Conservation (phyloP, 1,140 invertebrate genomes). For the Tribolium madens region DNA sequence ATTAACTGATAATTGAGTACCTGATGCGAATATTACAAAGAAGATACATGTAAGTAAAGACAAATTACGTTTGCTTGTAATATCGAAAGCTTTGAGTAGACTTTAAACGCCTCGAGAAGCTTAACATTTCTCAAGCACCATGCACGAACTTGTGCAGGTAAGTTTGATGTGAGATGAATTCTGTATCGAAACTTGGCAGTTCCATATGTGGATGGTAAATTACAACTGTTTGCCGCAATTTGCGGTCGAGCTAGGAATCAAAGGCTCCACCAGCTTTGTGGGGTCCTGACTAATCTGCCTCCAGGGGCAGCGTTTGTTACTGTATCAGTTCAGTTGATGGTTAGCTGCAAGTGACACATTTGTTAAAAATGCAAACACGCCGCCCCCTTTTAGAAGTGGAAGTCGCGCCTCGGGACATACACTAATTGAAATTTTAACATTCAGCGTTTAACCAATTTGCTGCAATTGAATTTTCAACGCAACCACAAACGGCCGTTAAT, state of each 20-base stretch:
- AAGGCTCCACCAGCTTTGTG: constrained; percentile 42
- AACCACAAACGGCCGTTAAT: constrained; percentile 58
- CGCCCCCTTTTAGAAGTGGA: constrained; percentile 37
- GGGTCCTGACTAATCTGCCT: constrained; percentile 39
- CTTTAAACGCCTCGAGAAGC: neutral
- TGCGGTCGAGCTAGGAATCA: constrained; percentile 37
- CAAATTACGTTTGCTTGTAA: neutral
- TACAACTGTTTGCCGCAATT: constrained; percentile 42
- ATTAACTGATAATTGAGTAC: too few species aligned
- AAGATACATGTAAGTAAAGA: too few species aligned
- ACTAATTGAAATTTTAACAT: constrained; percentile 61
- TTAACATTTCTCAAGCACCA: constrained; percentile 22
- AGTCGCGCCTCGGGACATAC: constrained; percentile 52
- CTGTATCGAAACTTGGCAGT: constrained; percentile 8
- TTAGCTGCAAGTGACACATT: constrained; percentile 63
- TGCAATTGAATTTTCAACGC: constrained; percentile 57
- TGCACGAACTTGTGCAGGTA: constrained; percentile 13
- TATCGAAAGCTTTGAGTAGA: neutral
- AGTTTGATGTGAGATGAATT: neutral
- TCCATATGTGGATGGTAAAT: constrained; percentile 15
- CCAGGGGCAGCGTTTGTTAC: constrained; percentile 37
- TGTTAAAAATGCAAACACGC: constrained; percentile 62
- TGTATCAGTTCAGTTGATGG: constrained; percentile 57
- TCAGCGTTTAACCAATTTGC: constrained; percentile 53
- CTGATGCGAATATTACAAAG: too few species aligned